A percentile compares a stretch with the other conserved stretches of the same genome.
phyloP scores from a whole-genome alignment of 2,797 vertebrate species.

The Enteromius radiatus region DNA sequence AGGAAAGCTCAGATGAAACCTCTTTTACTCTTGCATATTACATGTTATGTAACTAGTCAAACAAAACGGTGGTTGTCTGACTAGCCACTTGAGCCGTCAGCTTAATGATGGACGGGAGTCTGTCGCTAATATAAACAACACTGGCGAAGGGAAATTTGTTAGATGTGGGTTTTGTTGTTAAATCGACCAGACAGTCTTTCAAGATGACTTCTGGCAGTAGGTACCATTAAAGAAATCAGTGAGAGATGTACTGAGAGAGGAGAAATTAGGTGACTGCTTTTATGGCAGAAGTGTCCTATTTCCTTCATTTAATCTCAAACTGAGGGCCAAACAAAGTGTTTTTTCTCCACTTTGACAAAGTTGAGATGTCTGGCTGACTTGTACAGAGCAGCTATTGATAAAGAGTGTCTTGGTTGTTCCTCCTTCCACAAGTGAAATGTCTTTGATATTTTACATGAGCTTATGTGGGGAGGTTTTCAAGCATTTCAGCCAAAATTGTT shows the following conservation, averaged over 20 bases:
- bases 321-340: constrained; percentile 7
- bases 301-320: constrained; percentile 15
- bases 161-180: constrained; percentile 58
- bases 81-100: neutral
- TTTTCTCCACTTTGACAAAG: constrained; percentile 32
- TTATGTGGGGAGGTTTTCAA: constrained; percentile 28
- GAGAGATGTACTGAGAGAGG: neutral
- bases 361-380: constrained; percentile 29
- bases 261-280: neutral
- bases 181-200: constrained; percentile 63
- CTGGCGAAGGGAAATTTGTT: constrained; percentile 51
- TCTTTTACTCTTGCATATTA: constrained; percentile 41
- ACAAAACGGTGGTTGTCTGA: constrained; percentile 25
- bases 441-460: constrained; percentile 46
- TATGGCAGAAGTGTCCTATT: neutral
- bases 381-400: constrained; percentile 41
- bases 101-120: neutral
- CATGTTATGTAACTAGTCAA: constrained; percentile 56
- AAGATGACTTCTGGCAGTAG: constrained; percentile 59
- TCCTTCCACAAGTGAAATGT: constrained; percentile 16
- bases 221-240: neutral
- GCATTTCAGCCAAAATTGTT: constrained; percentile 21
- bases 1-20: constrained; percentile 37
- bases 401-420: constrained; percentile 33
- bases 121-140: constrained; percentile 4